A percentile compares a stretch with the other conserved stretches of the same genome.
Conservation (phyloP, 2,113 vertebrate genomes). For the Psettodes erumei region DNA sequence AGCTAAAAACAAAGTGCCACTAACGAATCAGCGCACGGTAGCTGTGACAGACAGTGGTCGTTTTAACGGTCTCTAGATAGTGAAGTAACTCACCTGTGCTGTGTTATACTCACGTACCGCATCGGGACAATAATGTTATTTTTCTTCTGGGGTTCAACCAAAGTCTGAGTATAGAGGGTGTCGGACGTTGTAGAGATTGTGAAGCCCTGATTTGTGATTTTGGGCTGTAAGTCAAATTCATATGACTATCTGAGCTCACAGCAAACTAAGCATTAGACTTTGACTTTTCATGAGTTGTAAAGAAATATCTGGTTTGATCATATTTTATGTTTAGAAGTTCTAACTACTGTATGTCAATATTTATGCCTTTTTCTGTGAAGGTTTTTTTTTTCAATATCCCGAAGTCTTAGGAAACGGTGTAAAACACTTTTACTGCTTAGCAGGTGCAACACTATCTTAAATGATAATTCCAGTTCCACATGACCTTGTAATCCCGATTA, state of each 20-base stretch:
- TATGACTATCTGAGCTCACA: too few relatives aligned
- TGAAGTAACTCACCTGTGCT: not conserved
- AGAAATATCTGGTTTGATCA: not conserved
- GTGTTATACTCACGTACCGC: not conserved
- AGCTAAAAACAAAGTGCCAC: slow-evolving; percentile 60
- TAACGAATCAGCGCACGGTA: not conserved
- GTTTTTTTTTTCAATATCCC: not conserved
- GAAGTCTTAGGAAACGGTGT: not conserved
- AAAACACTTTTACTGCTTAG: not conserved
- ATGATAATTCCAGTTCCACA: too few relatives aligned
- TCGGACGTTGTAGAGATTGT: too few relatives aligned
- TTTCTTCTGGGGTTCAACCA: not conserved
- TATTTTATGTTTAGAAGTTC: not conserved
- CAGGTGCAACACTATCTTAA: not conserved
- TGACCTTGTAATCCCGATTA: too few relatives aligned
- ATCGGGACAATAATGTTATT: not conserved
- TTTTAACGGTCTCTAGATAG: not conserved
- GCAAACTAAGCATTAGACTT: too few relatives aligned
- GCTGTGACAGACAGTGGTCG: not conserved
- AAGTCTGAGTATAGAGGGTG: too few relatives aligned
- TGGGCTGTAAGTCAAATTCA: not conserved
- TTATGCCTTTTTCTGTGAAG: not conserved
- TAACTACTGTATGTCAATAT: not conserved
- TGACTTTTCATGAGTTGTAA: not conserved
- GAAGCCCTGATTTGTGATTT: not conserved